Conservation (phyloP, 1,140 invertebrate species). For the Homalodisca vitripennis region DNA sequence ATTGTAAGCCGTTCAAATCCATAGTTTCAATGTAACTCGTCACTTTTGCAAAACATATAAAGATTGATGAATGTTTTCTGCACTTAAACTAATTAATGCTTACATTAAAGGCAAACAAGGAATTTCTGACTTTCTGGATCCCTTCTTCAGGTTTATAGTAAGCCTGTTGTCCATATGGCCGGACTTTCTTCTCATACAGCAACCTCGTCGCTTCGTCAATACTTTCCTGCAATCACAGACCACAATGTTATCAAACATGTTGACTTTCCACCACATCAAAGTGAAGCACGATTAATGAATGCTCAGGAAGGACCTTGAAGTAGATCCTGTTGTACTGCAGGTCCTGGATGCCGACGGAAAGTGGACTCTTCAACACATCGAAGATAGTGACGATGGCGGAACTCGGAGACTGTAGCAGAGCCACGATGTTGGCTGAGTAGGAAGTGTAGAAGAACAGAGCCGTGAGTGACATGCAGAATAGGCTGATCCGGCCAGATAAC, state of each 20-base stretch:
- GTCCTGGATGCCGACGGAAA: slow-evolving; percentile 61
- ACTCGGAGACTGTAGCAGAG: slow-evolving; percentile 62
- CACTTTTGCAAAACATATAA: too few species aligned
- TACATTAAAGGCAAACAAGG: slow-evolving; percentile 56
- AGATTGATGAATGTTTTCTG: too few species aligned
- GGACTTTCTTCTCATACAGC: slow-evolving; percentile 60
- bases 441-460: slow-evolving; percentile 65
- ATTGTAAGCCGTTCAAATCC: too few species aligned
- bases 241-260: not conserved
- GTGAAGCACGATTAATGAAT: not conserved
- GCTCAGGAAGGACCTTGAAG: slow-evolving; percentile 61
- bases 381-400: slow-evolving; percentile 60
- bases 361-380: slow-evolving; percentile 59
- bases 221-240: slow-evolving; percentile 49
- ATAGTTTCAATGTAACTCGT: too few species aligned
- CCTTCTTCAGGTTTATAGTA: slow-evolving; percentile 53
- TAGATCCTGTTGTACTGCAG: slow-evolving; percentile 60
- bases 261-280: not conserved
- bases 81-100: too few species aligned
- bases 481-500: slow-evolving; percentile 52
- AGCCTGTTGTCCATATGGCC: slow-evolving; percentile 53
- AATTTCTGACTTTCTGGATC: slow-evolving; percentile 52
- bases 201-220: slow-evolving; percentile 58
- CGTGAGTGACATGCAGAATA: slow-evolving; percentile 57
- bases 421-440: slow-evolving; percentile 72